Evolutionary conservation across 2,888 invertebrate genomes (phyloP), one percentile per base, ranked within the genome.

Genomic region (Sicus ferrugineus): DNA sequence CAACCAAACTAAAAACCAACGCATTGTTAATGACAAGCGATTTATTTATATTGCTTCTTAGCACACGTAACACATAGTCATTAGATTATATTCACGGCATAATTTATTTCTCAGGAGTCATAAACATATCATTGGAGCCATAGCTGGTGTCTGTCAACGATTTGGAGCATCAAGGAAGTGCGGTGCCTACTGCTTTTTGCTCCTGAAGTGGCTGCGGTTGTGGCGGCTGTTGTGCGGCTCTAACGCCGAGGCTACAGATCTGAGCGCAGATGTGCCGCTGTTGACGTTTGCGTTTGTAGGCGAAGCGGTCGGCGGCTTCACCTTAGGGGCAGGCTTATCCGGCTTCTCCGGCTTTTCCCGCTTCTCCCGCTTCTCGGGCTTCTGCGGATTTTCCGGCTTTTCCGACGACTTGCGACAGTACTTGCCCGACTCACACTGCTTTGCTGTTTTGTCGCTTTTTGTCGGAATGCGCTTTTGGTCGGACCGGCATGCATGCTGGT

Each of bases 191-290:
- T 54, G 38, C 21, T 34, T 34, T 4, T 38, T 23, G 16, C 38
- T 0, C 21, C 38, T 38, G 34, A 26, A 65, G 26, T 38, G 54
- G 23, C 14, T 46, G n/a, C 48, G 67, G n/a, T 67, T 67, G 48
- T n/a, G 59, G 21, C 59, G 67, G n/a, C 48, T 34, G 7, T 16
- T 14, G 16, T 16, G 21, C 11, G 48, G 4, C 2, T 19, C 16
- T 4, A n/a, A n/a, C 26, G 38, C 34, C 6, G 23, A 7, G 28
- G 21, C 65, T 11, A 14, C 65, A 14, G 52, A 31, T 2, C 23
- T 38, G 6, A 65, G 1, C 21, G 54, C 0, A 3, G 65, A 52
- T 11, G 54, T 65, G 23, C 52, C 65, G 14, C 52, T 65, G 16
- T 26, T 28, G 3, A 14, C 34, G 5, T 19, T 30, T 0, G 50